phyloP scores from a whole-genome alignment of 2,888 invertebrate genomes.

The Cephalotes varians region DNA sequence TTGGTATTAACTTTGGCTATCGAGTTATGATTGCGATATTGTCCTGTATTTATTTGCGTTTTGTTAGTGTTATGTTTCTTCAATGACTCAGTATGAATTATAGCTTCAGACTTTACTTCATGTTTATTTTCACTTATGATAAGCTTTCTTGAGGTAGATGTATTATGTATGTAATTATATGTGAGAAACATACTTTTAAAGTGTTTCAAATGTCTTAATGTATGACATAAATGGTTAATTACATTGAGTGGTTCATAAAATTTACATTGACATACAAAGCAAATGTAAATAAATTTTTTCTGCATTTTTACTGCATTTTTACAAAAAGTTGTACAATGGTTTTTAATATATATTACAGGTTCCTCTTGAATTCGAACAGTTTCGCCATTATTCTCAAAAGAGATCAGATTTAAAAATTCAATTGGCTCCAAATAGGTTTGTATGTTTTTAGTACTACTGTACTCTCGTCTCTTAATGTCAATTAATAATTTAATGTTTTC shows the following conservation, averaged over 20 bases:
- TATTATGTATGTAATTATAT: not conserved
- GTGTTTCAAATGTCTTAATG: slow-evolving; percentile 16
- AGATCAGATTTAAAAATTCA: slow-evolving; percentile 12
- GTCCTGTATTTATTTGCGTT: not conserved
- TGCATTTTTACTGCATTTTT: not conserved
- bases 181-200: not conserved
- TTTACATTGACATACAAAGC: not conserved
- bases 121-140: not conserved
- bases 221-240: not conserved
- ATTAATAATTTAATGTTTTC: not conserved
- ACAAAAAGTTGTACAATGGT: not conserved
- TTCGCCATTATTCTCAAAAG: not conserved
- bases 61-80: not conserved
- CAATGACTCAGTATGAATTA: not conserved
- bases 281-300: not conserved
- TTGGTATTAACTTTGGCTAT: not conserved
- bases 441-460: not conserved
- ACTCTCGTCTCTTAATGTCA: not conserved
- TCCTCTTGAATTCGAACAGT: not conserved
- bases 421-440: not conserved
- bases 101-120: not conserved
- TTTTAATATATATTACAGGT: slow-evolving; percentile 4
- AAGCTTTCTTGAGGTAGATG: not conserved
- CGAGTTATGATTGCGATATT: not conserved
- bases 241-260: fast-evolving